Base-by-base conservation (phyloP, 2,797 vertebrate species). In the Argya squamiceps region DNA sequence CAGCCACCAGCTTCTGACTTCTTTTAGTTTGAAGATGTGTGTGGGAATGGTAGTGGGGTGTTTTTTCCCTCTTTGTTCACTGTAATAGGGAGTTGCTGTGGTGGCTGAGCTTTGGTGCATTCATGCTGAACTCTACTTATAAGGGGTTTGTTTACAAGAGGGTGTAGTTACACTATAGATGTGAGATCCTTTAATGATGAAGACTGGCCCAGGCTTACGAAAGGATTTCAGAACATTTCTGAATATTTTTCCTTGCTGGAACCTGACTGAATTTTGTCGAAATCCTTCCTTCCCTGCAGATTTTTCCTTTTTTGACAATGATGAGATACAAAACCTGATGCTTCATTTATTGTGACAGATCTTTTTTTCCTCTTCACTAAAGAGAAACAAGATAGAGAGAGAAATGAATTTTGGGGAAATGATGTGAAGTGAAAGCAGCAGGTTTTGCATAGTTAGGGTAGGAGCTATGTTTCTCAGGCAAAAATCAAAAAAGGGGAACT, bases 401-500 rank as follows among this genome's bases (percentile, higher is more conserved):
- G 37, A 37, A 73, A 67, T 80, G 0, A 69, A 88, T 85, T 80
- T 90, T 3, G 9, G 46, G 80, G 90, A 94, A 96, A 82, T 82
- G 2, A 84, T 53, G 59, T 77, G 56, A 96, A 84, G 15, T 87
- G 88, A 96, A 96, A 96, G 80, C 49, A 76, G 63, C n/a, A 94
- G 29, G 39, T 90, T 94, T 96, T 93, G 80, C 74, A 93, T 84
- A 90, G 49, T 58, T 85, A 59, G 46, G 15, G 37, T 30, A 73
- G 44, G 55, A 95, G 21, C 49, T 70, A 12, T 73, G 11, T 73
- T 67, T 81, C 43, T 80, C 41, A 60, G 47, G 59, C 84, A 78
- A 64, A 92, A 91, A 27, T 41, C 52, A 84, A 81, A 80, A 94
- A 94, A 92, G 52, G 14, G 84, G 88, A 97, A 94, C 67, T 89